phyloP scores from a whole-genome alignment of 2,888 invertebrate species.

The Eudasyphora cyanicolor region DNA sequence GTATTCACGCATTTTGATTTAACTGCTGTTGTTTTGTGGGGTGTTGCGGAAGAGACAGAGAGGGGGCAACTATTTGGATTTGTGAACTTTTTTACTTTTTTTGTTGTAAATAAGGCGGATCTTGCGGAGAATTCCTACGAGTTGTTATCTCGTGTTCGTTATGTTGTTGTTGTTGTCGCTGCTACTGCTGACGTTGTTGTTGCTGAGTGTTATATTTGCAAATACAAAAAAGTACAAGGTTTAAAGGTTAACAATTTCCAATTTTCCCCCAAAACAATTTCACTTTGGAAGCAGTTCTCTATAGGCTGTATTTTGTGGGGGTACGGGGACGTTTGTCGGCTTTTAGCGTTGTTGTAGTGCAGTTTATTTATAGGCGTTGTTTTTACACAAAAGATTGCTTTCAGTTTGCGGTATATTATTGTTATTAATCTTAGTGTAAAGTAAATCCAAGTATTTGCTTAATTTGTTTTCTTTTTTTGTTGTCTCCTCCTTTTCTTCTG shows the following conservation, averaged over 20 bases:
- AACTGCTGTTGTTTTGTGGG: conserved; percentile 61
- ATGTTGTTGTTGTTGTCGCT: conserved; percentile 62
- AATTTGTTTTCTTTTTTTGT: conserved; percentile 33
- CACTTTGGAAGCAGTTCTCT: neutral
- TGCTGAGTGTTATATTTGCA: conserved; percentile 54
- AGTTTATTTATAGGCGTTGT: conserved; percentile 61
- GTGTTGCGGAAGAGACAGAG: no score
- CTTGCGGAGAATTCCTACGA: neutral
- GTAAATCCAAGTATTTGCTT: conserved; percentile 42
- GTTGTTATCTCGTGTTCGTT: conserved; percentile 28
- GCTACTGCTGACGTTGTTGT: conserved; percentile 60
- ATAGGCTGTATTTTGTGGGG: neutral
- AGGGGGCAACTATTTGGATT: no score
- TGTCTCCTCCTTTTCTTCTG: conserved; percentile 35
- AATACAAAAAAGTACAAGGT: conserved; percentile 23
- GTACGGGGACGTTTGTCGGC: conserved; percentile 15
- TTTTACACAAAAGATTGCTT: conserved; percentile 63
- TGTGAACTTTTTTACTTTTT: neutral
- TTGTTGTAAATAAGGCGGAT: conserved; percentile 67
- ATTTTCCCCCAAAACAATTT: neutral
- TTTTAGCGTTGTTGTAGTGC: conserved; percentile 61
- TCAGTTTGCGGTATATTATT: conserved; percentile 44
- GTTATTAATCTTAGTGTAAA: conserved; percentile 33
- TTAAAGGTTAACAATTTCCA: conserved; percentile 42
- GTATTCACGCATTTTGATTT: conserved; percentile 95